Conservation (phyloP, 1,140 invertebrate genomes). For the Drosophila prosaltans region DNA sequence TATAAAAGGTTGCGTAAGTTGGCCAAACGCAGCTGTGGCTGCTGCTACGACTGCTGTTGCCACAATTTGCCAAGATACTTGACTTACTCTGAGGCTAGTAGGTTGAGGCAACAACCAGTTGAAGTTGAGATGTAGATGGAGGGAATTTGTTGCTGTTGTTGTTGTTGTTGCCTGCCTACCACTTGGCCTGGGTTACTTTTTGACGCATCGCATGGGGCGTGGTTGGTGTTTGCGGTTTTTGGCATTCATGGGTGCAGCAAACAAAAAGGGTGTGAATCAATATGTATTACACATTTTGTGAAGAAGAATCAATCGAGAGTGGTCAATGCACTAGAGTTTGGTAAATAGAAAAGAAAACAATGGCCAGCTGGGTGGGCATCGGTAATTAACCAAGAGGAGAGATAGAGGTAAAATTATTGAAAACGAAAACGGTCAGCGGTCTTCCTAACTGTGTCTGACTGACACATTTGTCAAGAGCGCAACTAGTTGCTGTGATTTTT, state of each 20-base stretch:
- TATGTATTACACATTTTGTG: too few relatives aligned
- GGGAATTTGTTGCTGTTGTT: constrained; percentile 17
- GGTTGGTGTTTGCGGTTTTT: constrained; percentile 35
- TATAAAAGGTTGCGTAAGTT: constrained; percentile 51
- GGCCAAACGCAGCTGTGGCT: constrained; percentile 51
- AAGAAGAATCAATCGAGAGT: too few relatives aligned
- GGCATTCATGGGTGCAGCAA: constrained; percentile 9
- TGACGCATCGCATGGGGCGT: constrained; percentile 53
- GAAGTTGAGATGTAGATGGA: not conserved
- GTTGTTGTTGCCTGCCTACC: constrained; percentile 4
- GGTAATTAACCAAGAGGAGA: too few relatives aligned
- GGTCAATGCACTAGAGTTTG: too few relatives aligned
- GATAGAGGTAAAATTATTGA: too few relatives aligned
- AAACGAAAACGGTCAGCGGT: too few relatives aligned
- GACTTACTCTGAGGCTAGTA: constrained; percentile 48
- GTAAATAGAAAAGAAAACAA: too few relatives aligned
- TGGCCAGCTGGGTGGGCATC: too few relatives aligned
- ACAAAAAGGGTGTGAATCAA: too few relatives aligned
- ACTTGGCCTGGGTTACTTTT: constrained; percentile 16
- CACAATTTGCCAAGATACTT: constrained; percentile 15
- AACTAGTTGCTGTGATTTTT: too few relatives aligned
- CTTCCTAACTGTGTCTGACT: too few relatives aligned
- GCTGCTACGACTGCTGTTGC: constrained; percentile 32
- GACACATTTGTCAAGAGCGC: too few relatives aligned
- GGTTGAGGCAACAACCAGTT: constrained; percentile 25